phyloP scores from a whole-genome alignment of 2,797 vertebrate species.

The Myotis planiceps region DNA sequence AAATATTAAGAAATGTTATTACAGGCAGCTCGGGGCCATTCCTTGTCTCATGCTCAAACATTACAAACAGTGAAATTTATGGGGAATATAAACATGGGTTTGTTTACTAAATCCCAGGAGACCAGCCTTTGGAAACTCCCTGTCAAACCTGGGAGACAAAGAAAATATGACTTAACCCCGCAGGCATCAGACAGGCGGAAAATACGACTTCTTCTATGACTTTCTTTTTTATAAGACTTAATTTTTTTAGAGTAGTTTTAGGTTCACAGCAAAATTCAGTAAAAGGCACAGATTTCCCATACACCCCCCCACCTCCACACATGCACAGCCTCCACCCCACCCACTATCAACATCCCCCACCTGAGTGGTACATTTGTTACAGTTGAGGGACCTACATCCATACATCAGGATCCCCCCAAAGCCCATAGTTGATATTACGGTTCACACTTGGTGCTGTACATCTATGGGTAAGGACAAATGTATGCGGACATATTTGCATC shows the following conservation, averaged over 20 bases:
- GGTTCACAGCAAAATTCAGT: neutral
- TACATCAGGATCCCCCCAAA: neutral
- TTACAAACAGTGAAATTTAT: neutral
- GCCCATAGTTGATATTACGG: neutral
- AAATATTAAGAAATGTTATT: neutral
- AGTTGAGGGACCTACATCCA: rapidly evolving
- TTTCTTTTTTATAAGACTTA: neutral
- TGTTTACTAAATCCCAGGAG: neutral
- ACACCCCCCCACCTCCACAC: neutral
- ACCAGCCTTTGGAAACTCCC: neutral
- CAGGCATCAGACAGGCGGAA: neutral
- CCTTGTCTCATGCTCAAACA: neutral
- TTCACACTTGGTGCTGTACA: neutral
- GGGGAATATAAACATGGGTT: neutral
- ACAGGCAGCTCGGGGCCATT: neutral
- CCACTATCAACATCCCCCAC: neutral
- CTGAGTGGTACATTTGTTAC: neutral
- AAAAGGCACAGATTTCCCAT: neutral
- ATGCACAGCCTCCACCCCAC: neutral
- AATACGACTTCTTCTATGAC: neutral
- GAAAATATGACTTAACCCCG: neutral
- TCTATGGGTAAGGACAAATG: neutral
- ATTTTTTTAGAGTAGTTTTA: neutral
- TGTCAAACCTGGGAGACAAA: neutral
- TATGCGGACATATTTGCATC: neutral